Evolutionary conservation across 2,113 vertebrate genomes (phyloP).

Genomic region (Dicaeum eximium): DNA sequence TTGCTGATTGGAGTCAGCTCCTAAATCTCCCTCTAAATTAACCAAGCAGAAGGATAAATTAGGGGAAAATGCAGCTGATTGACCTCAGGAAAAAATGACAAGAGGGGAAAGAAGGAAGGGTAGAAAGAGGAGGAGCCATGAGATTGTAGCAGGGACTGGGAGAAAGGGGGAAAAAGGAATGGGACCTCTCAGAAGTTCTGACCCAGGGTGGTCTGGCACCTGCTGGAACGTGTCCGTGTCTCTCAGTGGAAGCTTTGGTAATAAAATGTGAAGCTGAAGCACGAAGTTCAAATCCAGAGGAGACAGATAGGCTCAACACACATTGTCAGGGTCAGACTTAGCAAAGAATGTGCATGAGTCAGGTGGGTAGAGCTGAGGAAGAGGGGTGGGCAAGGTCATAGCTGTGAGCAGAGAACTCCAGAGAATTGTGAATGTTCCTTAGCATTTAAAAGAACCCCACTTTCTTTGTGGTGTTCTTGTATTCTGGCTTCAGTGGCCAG

Average conservation of each 20-base stretch:
- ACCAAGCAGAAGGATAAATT: neutral
- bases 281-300: neutral
- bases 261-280: neutral
- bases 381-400: neutral
- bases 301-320: neutral
- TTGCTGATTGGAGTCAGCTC: neutral
- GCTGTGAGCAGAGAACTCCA: neutral
- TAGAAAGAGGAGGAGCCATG: neutral
- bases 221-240: rapidly evolving
- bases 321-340: neutral
- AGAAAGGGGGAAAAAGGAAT: neutral
- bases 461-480: neutral
- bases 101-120: neutral
- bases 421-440: neutral
- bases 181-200: neutral
- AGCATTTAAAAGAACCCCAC: neutral
- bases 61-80: neutral
- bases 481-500: neutral
- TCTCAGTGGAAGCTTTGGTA: neutral
- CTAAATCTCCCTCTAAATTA: neutral
- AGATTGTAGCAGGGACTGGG: neutral
- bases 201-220: neutral
- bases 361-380: neutral
- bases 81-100: neutral
- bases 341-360: neutral